Evolutionary conservation across 1,140 invertebrate genomes (phyloP).

Genomic region (Drosophila equinoxialis): DNA sequence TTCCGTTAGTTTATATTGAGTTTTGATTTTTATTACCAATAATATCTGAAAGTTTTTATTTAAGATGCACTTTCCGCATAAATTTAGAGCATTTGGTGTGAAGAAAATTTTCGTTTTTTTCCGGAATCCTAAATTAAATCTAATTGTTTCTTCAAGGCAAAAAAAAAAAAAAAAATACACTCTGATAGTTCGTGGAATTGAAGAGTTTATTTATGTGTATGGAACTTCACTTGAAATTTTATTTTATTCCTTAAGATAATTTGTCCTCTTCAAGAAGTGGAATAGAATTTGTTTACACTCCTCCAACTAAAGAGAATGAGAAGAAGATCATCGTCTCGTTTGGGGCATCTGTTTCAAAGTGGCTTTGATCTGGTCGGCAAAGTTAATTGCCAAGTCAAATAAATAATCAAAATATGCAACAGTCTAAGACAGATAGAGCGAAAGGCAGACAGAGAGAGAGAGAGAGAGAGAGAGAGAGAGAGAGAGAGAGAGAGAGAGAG

Average conservation of each 20-base stretch:
- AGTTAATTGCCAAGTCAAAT: slow-evolving; percentile 49
- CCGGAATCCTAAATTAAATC: not conserved
- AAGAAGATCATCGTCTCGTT: not conserved
- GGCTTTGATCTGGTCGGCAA: slow-evolving; percentile 30
- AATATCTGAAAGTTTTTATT: not conserved
- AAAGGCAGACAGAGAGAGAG: not conserved
- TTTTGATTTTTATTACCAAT: not conserved
- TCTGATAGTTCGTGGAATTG: slow-evolving; percentile 4
- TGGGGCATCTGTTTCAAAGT: slow-evolving; percentile 5
- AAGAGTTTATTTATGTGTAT: slow-evolving; percentile 8
- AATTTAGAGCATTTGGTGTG: not conserved
- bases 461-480: not conserved
- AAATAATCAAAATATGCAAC: slow-evolving; percentile 63
- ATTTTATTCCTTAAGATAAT: slow-evolving; percentile 13
- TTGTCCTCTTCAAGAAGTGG: slow-evolving; percentile 2
- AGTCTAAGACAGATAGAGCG: slow-evolving; percentile 19
- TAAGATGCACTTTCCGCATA: not conserved
- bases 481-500: no score
- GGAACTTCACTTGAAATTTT: slow-evolving; percentile 16
- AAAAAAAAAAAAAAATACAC: not conserved
- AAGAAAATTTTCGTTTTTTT: not conserved
- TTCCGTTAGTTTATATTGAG: not conserved
- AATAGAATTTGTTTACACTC: slow-evolving; percentile 32
- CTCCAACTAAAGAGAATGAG: not conserved
- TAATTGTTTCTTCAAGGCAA: not conserved